Evolutionary conservation across 2,797 vertebrate genomes (phyloP), one percentile per base, ranked within the genome.

Genomic region (Carapus acus): DNA sequence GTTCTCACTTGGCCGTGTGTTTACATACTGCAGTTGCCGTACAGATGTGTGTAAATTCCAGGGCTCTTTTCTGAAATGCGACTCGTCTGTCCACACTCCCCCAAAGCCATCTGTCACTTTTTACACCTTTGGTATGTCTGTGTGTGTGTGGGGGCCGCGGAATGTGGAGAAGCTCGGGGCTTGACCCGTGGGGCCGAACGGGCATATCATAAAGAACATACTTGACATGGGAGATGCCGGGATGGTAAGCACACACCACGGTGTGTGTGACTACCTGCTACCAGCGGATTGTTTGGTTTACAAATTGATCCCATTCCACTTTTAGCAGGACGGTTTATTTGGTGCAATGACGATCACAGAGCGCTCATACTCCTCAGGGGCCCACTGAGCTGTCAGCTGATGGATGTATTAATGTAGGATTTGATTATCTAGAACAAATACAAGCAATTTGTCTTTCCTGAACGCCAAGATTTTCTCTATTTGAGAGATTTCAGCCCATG

Each of bases 81-180:
- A 86, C 16, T 45, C 50, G 8, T 23, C 21, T 17, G 6, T 63
- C 42, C 69, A 62, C 63, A 4, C 72, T 71, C 62, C 56, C 16
- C 45, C 16, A 46, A 20, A 51, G 62, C 65, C 77, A 80, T 85
- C 67, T 43, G 77, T 86, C 82, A 84, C 29, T 34, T 55, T 69
- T 54, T 54, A 62, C 53, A 73, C 53, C 71, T 65, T 47, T 69
- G 74, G 82, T 66, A 79, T 85, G 69, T 62, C 27, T 46, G 69
- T 46, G 69, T 68, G 29, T 77, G 68, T 72, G n/a, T n/a, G n/a
- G n/a, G 14, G 15, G 38, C 3, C 7, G 12, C 21, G 70, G 78
- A 59, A 83, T 78, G 77, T 58, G 44, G 53, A 71, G 74, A 79
- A 54, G 63, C 73, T 69, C 55, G 54, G 29, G 18, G 47, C 44